Evolutionary conservation across 2,888 invertebrate species (phyloP).

Genomic region (Parthenolecanium corni): DNA sequence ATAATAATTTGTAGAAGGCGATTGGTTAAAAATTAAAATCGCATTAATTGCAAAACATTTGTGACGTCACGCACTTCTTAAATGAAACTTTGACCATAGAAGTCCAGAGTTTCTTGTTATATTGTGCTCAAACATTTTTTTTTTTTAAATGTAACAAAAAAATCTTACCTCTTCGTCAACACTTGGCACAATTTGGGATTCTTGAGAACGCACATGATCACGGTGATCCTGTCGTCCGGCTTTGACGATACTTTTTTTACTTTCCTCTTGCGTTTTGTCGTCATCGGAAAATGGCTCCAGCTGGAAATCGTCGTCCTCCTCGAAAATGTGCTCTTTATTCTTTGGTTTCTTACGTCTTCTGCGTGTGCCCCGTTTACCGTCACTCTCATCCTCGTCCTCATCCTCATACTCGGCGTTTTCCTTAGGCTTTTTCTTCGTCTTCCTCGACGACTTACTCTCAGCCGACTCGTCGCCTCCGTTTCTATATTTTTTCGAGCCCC

Average conservation of each 20-base stretch:
- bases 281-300: slow-evolving; percentile 3
- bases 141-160: too few relatives aligned
- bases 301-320: slow-evolving; percentile 14
- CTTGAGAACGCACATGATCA: slow-evolving; percentile 12
- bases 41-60: too few relatives aligned
- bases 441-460: background rate
- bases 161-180: slow-evolving; percentile 23
- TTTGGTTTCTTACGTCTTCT: slow-evolving; percentile 24
- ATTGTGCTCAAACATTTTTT: too few relatives aligned
- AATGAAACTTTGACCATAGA: too few relatives aligned
- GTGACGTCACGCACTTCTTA: too few relatives aligned
- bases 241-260: slow-evolving; percentile 18
- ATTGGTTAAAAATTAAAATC: too few relatives aligned
- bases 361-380: background rate
- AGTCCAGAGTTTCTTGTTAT: too few relatives aligned
- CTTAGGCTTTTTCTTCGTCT: background rate
- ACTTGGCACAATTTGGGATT: slow-evolving; percentile 24
- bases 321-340: background rate
- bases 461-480: background rate
- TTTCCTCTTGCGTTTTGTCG: slow-evolving; percentile 18
- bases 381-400: background rate
- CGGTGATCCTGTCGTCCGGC: background rate
- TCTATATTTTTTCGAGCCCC: slow-evolving; percentile 9
- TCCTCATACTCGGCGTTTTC: slow-evolving; percentile 11
- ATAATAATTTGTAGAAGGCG: too few relatives aligned